phyloP scores from a whole-genome alignment of 2,797 vertebrate genomes.

The Anguilla megastoma region DNA sequence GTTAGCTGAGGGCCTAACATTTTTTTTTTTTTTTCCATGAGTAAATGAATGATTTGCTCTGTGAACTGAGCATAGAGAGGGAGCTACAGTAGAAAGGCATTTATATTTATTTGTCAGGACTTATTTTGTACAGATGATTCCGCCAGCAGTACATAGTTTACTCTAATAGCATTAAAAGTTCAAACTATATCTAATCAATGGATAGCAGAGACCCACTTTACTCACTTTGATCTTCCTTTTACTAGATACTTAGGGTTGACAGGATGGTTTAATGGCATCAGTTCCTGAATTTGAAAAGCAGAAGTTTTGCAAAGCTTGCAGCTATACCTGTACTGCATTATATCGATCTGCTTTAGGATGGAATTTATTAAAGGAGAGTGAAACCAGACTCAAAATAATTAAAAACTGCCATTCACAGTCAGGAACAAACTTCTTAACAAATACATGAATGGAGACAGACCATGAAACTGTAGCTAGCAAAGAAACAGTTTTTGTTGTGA shows the following conservation, averaged over 20 bases:
- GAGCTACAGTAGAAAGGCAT: not conserved
- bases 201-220: slow-evolving; percentile 66
- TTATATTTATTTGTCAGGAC: not conserved
- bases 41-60: not conserved
- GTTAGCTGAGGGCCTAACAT: not conserved
- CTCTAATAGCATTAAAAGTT: slow-evolving; percentile 64
- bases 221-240: slow-evolving; percentile 71
- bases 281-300: slow-evolving; percentile 72
- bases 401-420: slow-evolving; percentile 74
- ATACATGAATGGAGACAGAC: not conserved
- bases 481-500: not conserved
- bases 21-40: not conserved
- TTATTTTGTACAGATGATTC: slow-evolving; percentile 2
- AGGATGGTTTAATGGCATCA: slow-evolving; percentile 67
- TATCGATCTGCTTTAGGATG: slow-evolving; percentile 69
- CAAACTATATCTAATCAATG: slow-evolving; percentile 60
- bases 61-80: not conserved
- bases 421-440: slow-evolving; percentile 71
- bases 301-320: slow-evolving; percentile 64
- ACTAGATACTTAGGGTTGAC: slow-evolving; percentile 69
- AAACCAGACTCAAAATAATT: slow-evolving; percentile 77
- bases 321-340: slow-evolving; percentile 76
- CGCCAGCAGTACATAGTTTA: slow-evolving; percentile 53
- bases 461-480: not conserved
- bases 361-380: slow-evolving; percentile 73